A percentile compares a stretch with the other conserved stretches of the same genome.
These are phyloP conservation scores for Heliopora coerulea DNA, from an alignment of 92 coral and sea anemone genomes.

Conservation along the genomic window DNA sequence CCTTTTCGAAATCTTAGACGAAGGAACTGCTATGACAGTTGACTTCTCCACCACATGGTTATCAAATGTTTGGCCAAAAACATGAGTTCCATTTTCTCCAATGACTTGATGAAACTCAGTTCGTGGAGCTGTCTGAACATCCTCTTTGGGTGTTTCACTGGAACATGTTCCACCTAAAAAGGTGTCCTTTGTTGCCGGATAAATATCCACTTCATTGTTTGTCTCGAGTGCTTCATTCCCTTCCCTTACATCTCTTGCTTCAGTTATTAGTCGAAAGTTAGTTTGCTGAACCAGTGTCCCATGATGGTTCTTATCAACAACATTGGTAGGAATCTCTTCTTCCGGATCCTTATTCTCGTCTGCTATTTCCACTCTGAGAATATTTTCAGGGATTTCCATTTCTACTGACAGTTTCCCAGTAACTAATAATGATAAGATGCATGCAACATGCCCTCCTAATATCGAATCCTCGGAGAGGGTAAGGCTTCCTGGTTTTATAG, in stretches of 20 bases:
- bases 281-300: no score
- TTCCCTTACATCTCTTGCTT: not conserved
- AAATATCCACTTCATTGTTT: not conserved
- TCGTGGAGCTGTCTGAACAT: no score
- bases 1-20: no score
- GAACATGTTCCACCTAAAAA: no score
- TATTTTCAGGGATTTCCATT: constrained; percentile 26
- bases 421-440: constrained; percentile 56
- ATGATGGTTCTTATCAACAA: no score
- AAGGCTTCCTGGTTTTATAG: not conserved
- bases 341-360: not conserved
- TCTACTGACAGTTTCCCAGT: constrained; percentile 47
- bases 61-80: no score
- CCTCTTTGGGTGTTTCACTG: no score
- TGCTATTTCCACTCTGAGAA: constrained; percentile 12
- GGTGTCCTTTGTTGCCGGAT: not conserved
- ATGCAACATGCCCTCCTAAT: constrained; percentile 64
- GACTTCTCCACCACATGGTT: no score
- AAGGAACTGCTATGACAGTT: no score
- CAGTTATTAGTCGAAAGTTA: no score
- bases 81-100: no score
- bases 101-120: no score
- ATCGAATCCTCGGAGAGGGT: not conserved
- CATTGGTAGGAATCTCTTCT: not conserved
- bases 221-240: not conserved